Evolutionary conservation across 2,113 vertebrate genomes (phyloP), one percentile per base, ranked within the genome.

Genomic region (Archilochus colubris): DNA sequence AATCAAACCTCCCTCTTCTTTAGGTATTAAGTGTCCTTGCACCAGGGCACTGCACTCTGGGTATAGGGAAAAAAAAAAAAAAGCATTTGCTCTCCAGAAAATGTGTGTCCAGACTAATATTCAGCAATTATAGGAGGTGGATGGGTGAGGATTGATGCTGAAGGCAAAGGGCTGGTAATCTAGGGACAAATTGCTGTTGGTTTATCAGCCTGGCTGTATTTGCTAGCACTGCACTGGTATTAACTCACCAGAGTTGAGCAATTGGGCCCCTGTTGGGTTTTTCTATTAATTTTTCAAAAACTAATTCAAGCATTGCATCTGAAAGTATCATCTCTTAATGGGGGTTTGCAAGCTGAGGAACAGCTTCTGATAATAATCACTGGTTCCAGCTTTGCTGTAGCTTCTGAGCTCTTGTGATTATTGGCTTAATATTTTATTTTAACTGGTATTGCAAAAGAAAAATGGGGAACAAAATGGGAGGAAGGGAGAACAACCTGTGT

Each of bases 21-120:
- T 72, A 1, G 0, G 0, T 5, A 3, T 0, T 19, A 11, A 1
- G 3, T 20, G 74, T 14, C 23, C 15, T 38, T 38, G 22, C 6
- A 12, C 46, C 16, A n/a, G 77, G 30, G 23, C 27, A 33, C 24
- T 4, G 40, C 3, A 1, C 59, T 72, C n/a, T 23, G 12, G 30
- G 61, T 36, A 4, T 0, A 38, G 30, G 14, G 8, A 38, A 38
- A 38, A 38, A 38, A 38, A 2, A 38, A 21, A 18, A 86, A 33
- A 2, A 24, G 53, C 24, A 51, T 66, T 62, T 84, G 27, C 84
- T 54, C 16, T 7, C 43, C 30, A 61, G 21, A 50, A 53, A 31
- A 15, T 64, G 21, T 12, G 46, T 20, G 51, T 67, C 36, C 11
- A 8, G 36, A 44, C 70, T 31, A 12, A 25, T 5, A 6, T 17